Evolutionary conservation across 1,140 invertebrate species (phyloP).

Genomic region (Lutraria rhynchaena): DNA sequence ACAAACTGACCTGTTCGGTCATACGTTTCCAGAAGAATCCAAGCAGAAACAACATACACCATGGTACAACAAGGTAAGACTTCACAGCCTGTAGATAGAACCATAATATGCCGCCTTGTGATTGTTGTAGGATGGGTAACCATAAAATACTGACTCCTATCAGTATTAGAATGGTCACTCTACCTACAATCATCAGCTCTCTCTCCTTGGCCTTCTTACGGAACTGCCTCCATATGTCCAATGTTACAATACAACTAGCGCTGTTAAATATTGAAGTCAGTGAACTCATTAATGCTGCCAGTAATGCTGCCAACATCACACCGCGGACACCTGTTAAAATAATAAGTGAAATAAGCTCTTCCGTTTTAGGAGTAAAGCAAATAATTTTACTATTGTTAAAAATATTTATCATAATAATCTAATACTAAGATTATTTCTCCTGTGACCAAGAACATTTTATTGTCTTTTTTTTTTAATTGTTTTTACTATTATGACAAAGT

Average conservation of each 20-base stretch:
- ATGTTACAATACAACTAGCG: conserved; percentile 84
- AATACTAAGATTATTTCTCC: no score
- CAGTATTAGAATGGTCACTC: conserved; percentile 81
- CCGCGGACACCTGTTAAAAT: conserved; percentile 41
- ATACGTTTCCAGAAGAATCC: conserved; percentile 83
- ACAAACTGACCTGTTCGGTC: conserved; percentile 82
- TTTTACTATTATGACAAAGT: no score
- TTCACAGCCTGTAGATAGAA: conserved; percentile 84
- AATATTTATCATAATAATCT: no score
- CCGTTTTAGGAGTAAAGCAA: no score
- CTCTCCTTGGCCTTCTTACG: conserved; percentile 49
- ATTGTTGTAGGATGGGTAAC: conserved; percentile 84
- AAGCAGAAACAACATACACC: conserved; percentile 83
- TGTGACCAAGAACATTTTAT: no score
- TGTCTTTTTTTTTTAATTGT: no score
- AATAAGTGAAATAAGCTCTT: conserved; percentile 63
- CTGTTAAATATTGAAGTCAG: conserved; percentile 85
- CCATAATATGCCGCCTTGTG: conserved; percentile 83
- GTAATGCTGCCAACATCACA: conserved; percentile 76
- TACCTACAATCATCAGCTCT: conserved; percentile 84
- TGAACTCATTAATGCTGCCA: conserved; percentile 84
- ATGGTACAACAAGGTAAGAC: conserved; percentile 83
- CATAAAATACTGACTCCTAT: conserved; percentile 83
- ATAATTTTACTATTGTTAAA: no score
- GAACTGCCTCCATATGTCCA: conserved; percentile 82